Evolutionary conservation across 2,888 invertebrate genomes (phyloP), one percentile per base, ranked within the genome.

Genomic region (Aphodius sticticus): DNA sequence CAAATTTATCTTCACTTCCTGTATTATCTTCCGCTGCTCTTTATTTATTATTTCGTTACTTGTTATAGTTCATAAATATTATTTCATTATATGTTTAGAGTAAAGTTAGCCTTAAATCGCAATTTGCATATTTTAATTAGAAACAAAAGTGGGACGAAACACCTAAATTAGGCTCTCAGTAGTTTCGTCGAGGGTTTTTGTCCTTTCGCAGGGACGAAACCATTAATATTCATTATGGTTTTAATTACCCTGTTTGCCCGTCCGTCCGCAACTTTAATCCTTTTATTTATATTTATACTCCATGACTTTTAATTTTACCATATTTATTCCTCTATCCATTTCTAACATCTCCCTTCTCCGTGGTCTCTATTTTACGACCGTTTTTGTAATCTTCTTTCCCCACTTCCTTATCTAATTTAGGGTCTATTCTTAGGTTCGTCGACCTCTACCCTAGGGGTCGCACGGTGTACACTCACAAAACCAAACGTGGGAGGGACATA

Each of bases 241-340:
- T 85, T 85, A 85, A 85, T 85, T 85, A 85, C 84, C 83, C 84
- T 84, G 85, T 83, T 83, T 84, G 83, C 83, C 82, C 83, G 84
- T 83, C 82, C 81, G 82, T 82, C 82, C 36, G 37, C 74, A 36
- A 74, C 37, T 83, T 85, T 84, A 84, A 84, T 84, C 84, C 85
- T 85, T 85, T 85, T 85, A 85, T 85, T 85, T 85, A 84, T 84
- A 85, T 85, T 85, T 85, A 85, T 85, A 82, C 84, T 80, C 83
- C 85, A 84, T 85, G 85, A 85, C 85, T 85, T 85, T 85, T 85
- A 84, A 85, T 85, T 84, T 84, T 77, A 81, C 80, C 79, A 81
- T 83, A 84, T 84, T 84, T 84, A 84, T 84, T 74, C n/a, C 74
- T 37, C 74, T 74, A 26, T 26, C 84, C 36, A 16, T 78, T 78